Base-by-base conservation (phyloP, 2,888 invertebrate genomes). In the Cabera pusaria region DNA sequence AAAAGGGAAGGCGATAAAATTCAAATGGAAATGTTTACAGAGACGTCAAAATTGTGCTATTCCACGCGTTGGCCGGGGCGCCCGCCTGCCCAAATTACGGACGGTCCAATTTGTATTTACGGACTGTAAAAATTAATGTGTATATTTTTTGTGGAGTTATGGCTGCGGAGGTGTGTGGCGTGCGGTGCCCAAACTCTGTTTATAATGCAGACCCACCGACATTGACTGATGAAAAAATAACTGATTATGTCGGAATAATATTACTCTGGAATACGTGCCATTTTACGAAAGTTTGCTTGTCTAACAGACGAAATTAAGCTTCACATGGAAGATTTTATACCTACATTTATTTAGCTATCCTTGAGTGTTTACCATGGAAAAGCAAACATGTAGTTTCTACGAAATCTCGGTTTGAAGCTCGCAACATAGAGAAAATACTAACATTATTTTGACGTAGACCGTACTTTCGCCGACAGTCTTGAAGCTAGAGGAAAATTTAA, bases 1-100 rank as follows among this genome's bases (percentile, higher is more conserved):
- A 67, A 70, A 71, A 63, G 59, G 44, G 53, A 60, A 52, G 54
- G 63, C 49, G 44, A 66, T 71, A 74, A 74, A 75, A 65, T 51
- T 64, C 56, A 63, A 72, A 75, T 70, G 59, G 64, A 66, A 69
- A 59, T 54, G 59, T 56, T 63, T 54, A 59, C 58, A 67, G 63
- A 67, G 65, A 63, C 51, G 59, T 54, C 56, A 63, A 64, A 64
- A 57, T 56, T 53, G 53, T 55, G 50, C 56, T 49, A 52, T 57
- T 49, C 56, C 42, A 42, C 44, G 37, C 35, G 29, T 6, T 0
- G 29, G 28, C 12, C 20, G 4, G 12, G 6, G 22, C 9, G 1
- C 32, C 45, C 43, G 44, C 19, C 18, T 48, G 28, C 26, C 57
- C 49, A 54, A 67, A 67, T 61, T 56, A 56, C 55, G 55, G 52